Percentiles rank a stretch among this genome's conserved stretches.
These are phyloP conservation scores for Eupithecia subumbrata DNA, from an alignment of 2,888 invertebrate genomes.

Conservation along the genomic window DNA sequence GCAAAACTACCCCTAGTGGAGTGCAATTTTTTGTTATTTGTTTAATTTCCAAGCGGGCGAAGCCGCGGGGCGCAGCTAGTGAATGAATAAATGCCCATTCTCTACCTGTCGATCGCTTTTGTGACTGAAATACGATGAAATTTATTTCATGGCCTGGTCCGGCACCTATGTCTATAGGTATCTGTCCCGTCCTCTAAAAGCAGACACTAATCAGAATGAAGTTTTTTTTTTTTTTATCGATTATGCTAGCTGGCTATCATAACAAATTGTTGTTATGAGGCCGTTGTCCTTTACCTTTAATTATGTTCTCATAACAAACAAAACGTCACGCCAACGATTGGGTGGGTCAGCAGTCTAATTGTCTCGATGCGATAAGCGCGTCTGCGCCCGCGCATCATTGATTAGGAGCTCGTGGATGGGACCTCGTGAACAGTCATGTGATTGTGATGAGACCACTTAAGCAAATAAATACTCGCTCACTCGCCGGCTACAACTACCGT, in stretches of 20 bases:
- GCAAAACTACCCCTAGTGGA: no score
- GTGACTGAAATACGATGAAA: neutral
- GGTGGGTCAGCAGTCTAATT: constrained; percentile 67
- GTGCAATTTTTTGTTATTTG: no score
- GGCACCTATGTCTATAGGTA: neutral
- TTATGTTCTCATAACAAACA: constrained; percentile 57
- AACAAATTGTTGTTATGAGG: constrained; percentile 41
- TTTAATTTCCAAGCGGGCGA: no score
- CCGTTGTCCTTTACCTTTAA: constrained; percentile 67
- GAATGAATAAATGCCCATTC: neutral
- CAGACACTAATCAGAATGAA: no score
- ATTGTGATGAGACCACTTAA: constrained; percentile 81
- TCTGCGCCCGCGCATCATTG: constrained; percentile 57
- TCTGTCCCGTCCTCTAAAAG: neutral
- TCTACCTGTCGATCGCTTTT: neutral
- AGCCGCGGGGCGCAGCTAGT: neutral
- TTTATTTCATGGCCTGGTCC: no score
- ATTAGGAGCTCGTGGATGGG: constrained; percentile 76
- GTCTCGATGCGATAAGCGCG: constrained; percentile 61
- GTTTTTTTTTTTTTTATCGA: no score
- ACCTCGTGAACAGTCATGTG: constrained; percentile 79
- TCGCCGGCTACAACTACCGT: constrained; percentile 58
- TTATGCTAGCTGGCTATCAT: neutral
- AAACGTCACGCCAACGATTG: constrained; percentile 57
- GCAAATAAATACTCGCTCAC: constrained; percentile 72